A percentile compares a stretch with the other conserved stretches of the same genome.
phyloP scores from a whole-genome alignment of 2,888 invertebrate species.

The Paralinhomoeus sp. region DNA sequence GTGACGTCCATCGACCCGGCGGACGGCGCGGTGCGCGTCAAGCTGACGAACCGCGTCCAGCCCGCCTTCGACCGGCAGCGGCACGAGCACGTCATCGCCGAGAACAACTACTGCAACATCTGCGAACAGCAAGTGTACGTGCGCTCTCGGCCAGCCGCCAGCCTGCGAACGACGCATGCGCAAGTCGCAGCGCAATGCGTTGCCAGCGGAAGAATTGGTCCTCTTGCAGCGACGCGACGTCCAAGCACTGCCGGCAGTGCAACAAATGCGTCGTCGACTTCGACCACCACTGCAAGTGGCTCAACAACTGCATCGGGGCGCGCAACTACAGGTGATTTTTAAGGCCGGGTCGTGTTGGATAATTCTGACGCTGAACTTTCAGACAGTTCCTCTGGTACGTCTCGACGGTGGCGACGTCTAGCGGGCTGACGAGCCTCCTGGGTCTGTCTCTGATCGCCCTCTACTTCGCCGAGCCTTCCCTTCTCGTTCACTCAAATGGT shows the following conservation, averaged over 20 bases:
- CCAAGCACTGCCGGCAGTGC: constrained; percentile 80
- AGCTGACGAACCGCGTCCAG: constrained; percentile 38
- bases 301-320: constrained; percentile 77
- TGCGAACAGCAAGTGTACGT: constrained; percentile 42
- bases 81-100: constrained; percentile 64
- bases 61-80: constrained; percentile 63
- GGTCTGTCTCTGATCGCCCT: neutral
- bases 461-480: neutral
- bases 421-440: neutral
- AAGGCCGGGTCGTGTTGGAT: neutral
- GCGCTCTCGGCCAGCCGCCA: neutral
- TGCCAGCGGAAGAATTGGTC: too few relatives aligned
- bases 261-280: constrained; percentile 85
- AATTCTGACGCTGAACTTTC: neutral
- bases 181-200: neutral
- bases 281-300: constrained; percentile 96
- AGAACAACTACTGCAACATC: constrained; percentile 73
- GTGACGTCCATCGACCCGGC: constrained; percentile 68
- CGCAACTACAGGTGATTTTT: constrained; percentile 13
- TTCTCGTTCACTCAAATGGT: neutral
- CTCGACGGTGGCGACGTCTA: neutral
- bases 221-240: constrained; percentile 22
- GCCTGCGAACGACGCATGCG: neutral
- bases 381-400: constrained; percentile 2
- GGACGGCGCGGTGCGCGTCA: constrained; percentile 43